Percentiles rank a stretch among this genome's conserved stretches.
Evolutionary conservation across 2,113 vertebrate genomes (phyloP).

Genomic region (Noctilio leporinus): DNA sequence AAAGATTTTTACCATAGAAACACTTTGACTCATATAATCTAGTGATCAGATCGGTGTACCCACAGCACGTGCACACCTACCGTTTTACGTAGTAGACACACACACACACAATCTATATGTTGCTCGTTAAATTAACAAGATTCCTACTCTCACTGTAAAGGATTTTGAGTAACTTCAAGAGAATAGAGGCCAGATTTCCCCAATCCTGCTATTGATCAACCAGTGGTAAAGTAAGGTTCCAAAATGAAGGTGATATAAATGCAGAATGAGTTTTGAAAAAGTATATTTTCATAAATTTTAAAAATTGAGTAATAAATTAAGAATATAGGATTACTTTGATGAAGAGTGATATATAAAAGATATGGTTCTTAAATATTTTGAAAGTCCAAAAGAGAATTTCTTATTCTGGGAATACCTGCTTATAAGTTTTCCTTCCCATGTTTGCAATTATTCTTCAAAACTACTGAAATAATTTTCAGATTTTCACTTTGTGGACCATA

Average conservation of each 20-base stretch:
- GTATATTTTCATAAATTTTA: neutral
- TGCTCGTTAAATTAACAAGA: neutral
- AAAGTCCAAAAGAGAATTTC: neutral
- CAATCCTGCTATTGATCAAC: neutral
- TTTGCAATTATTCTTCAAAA: slow-evolving; percentile 3
- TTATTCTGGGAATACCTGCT: neutral
- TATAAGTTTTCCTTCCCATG: neutral
- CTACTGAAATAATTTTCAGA: neutral
- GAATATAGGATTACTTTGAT: neutral
- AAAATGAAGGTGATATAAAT: neutral
- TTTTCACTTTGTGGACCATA: neutral
- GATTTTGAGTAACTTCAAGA: neutral
- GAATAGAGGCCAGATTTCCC: neutral
- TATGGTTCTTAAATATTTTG: neutral
- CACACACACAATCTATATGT: fast-evolving
- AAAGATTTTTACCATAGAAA: neutral
- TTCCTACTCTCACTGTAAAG: neutral
- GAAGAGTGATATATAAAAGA: neutral
- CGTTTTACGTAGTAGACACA: neutral
- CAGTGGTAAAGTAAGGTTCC: neutral
- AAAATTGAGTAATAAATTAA: neutral
- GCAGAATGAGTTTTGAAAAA: neutral
- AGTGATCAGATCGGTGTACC: neutral
- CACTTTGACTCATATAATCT: neutral
- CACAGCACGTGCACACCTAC: neutral